Evolutionary conservation across 2,888 invertebrate species (phyloP).

Genomic region (Octodonta nipae): DNA sequence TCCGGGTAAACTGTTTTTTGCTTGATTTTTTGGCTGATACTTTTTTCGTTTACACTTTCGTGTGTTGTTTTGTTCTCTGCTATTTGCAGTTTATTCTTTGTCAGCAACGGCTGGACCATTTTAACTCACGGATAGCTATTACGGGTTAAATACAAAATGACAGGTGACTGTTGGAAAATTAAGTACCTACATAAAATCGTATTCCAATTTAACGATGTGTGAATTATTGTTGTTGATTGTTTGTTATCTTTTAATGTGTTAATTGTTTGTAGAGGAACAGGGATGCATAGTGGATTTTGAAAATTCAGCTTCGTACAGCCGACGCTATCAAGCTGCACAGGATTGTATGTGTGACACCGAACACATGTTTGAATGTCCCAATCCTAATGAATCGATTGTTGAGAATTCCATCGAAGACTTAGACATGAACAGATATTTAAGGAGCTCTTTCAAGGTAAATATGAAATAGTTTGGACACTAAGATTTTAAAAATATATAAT

Average conservation of each 20-base stretch:
- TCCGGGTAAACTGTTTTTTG: too few relatives aligned
- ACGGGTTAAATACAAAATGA: too few relatives aligned
- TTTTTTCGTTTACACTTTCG: too few relatives aligned
- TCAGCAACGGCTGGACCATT: too few relatives aligned
- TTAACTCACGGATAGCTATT: too few relatives aligned
- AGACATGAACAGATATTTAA: slow-evolving; percentile 52
- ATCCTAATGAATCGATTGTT: slow-evolving; percentile 34
- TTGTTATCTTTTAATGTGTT: neutral
- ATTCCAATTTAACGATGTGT: neutral
- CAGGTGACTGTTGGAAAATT: too few relatives aligned
- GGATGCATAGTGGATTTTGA: slow-evolving; percentile 85
- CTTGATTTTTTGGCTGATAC: too few relatives aligned
- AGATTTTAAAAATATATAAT: slow-evolving; percentile 5
- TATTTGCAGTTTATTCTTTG: too few relatives aligned
- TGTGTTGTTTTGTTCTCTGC: too few relatives aligned
- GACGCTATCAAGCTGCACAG: slow-evolving; percentile 81
- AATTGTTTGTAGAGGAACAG: slow-evolving; percentile 45
- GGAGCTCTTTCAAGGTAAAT: slow-evolving; percentile 40
- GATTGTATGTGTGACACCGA: slow-evolving; percentile 97
- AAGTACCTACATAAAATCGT: too few relatives aligned
- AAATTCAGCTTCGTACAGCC: slow-evolving; percentile 89
- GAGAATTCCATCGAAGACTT: slow-evolving; percentile 30
- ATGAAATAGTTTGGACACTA: too few relatives aligned
- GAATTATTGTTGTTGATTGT: neutral
- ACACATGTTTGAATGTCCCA: slow-evolving; percentile 89